These are phyloP conservation scores for Abscondita cerata DNA, from an alignment of 2,888 invertebrate species.

Conservation along the genomic window DNA sequence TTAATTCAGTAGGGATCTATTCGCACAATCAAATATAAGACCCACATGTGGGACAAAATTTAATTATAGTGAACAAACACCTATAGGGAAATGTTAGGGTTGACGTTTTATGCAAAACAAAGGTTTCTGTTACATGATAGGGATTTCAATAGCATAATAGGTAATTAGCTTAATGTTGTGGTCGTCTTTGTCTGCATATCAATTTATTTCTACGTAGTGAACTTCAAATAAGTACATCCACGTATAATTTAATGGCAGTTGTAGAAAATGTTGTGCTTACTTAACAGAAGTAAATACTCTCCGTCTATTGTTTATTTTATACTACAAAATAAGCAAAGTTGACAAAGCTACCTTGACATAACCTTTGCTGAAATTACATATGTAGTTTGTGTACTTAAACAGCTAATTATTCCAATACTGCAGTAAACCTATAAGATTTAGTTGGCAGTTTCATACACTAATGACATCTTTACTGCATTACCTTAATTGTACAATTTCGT, in stretches of 20 bases:
- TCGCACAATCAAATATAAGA: conserved; percentile 7
- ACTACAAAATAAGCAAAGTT: conserved; percentile 11
- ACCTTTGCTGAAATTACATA: conserved; percentile 4
- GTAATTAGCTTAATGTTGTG: conserved; percentile 2
- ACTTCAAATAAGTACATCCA: neutral
- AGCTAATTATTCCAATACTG: conserved; percentile 8
- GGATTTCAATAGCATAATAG: conserved; percentile 14
- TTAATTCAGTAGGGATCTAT: neutral
- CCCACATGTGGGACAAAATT: conserved; percentile 10
- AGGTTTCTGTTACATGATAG: conserved; percentile 3
- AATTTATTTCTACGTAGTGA: neutral
- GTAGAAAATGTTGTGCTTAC: conserved; percentile 5
- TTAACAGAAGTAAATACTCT: conserved; percentile 8
- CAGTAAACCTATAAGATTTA: neutral
- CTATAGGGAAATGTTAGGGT: conserved; percentile 6
- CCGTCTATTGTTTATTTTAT: neutral
- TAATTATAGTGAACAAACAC: conserved; percentile 19
- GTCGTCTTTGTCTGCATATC: neutral
- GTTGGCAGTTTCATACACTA: too few relatives aligned
- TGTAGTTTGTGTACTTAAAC: conserved; percentile 3
- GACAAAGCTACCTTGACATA: conserved; percentile 5
- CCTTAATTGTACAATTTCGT: too few relatives aligned
- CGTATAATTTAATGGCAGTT: neutral
- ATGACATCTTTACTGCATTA: too few relatives aligned
- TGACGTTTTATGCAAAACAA: conserved; percentile 14